Conservation (phyloP, 2,888 invertebrate genomes). For the Cryptosula pallasiana region DNA sequence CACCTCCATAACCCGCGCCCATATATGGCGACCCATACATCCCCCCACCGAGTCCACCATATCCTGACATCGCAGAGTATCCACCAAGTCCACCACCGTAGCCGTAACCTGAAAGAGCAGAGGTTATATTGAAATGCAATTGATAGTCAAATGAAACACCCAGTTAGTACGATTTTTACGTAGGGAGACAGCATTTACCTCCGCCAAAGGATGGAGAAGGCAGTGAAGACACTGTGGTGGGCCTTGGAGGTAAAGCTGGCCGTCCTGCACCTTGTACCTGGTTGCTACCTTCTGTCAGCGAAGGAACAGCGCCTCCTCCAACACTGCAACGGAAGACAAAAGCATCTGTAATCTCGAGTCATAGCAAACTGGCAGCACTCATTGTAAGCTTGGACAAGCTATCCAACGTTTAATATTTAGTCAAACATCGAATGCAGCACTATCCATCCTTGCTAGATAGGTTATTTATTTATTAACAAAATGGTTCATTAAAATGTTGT, state of each 20-base stretch:
- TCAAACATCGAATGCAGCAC: no score
- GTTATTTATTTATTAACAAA: no score
- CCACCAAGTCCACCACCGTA: slow-evolving; percentile 32
- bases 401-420: no score
- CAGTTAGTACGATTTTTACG: no score
- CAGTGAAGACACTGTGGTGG: neutral
- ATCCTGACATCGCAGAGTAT: slow-evolving; percentile 25
- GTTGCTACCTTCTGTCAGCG: neutral
- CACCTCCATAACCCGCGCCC: neutral
- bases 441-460: no score
- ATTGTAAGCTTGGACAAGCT: no score
- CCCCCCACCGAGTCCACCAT: slow-evolving; percentile 5
- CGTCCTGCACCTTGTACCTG: slow-evolving; percentile 7
- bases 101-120: slow-evolving; percentile 24
- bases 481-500: no score
- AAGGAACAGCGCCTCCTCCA: neutral
- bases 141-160: no score
- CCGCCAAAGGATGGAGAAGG: neutral
- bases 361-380: no score
- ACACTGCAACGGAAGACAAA: slow-evolving; percentile 23
- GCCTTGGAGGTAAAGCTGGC: slow-evolving; percentile 6
- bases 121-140: no score
- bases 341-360: no score
- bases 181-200: neutral
- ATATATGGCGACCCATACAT: slow-evolving; percentile 8